A percentile compares a stretch with the other conserved stretches of the same genome.
phyloP scores from a whole-genome alignment of 1,140 invertebrate genomes.

The Plutomurus gul region DNA sequence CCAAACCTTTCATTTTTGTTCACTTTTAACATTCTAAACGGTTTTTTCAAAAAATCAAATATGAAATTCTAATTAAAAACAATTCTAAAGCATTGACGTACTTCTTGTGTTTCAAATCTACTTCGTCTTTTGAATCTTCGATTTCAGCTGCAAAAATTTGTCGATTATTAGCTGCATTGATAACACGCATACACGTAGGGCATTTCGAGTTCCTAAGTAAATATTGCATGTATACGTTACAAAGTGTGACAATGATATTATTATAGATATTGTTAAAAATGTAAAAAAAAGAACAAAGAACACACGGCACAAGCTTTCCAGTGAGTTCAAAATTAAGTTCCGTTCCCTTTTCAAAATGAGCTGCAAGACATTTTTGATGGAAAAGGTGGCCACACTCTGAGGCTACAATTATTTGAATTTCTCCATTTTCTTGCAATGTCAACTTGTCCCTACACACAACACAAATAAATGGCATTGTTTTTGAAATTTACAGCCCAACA shows the following conservation, averaged over 20 bases:
- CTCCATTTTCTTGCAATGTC: not conserved
- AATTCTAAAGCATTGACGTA: not conserved
- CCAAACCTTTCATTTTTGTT: no score
- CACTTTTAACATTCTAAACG: no score
- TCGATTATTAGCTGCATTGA: not conserved
- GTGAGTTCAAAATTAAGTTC: not conserved
- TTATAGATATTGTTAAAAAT: no score
- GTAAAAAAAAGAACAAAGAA: not conserved
- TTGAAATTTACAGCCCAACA: no score
- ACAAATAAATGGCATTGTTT: constrained; percentile 11
- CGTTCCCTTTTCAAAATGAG: not conserved
- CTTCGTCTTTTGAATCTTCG: not conserved
- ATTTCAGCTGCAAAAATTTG: not conserved
- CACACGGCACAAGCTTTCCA: not conserved
- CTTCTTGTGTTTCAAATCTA: not conserved
- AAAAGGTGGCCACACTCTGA: not conserved
- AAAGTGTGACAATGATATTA: no score
- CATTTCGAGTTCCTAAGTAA: no score
- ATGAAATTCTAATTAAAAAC: not conserved
- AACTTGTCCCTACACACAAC: not conserved
- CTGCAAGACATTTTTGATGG: not conserved
- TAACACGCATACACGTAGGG: not conserved
- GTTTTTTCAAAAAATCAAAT: no score
- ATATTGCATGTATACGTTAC: no score
- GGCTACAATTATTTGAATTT: not conserved